A percentile compares a stretch with the other conserved stretches of the same genome.
Evolutionary conservation across 2,888 invertebrate species (phyloP).

Genomic region (Catonia carolina): DNA sequence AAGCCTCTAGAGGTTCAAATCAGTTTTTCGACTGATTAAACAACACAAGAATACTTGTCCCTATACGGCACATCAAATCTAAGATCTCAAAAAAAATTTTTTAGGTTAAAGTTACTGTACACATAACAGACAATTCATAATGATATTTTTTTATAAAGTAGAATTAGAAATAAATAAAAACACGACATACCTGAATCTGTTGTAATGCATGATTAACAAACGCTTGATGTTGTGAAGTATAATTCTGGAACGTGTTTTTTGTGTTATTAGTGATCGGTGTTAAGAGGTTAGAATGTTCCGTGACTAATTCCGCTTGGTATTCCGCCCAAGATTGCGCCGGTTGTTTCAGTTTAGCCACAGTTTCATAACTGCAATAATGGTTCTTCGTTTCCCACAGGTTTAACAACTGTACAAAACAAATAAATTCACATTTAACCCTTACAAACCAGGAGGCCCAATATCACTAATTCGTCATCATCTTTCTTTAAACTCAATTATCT

Average conservation of each 20-base stretch:
- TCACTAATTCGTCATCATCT: too few relatives aligned
- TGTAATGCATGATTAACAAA: conserved; percentile 87
- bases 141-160: too few relatives aligned
- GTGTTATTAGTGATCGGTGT: conserved; percentile 70
- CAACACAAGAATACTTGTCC: too few relatives aligned
- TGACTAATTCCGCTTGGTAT: conserved; percentile 77
- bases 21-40: too few relatives aligned
- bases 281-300: conserved; percentile 70
- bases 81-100: too few relatives aligned
- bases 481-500: too few relatives aligned
- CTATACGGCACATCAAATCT: too few relatives aligned
- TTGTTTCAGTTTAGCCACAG: conserved; percentile 79
- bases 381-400: conserved; percentile 96
- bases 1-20: too few relatives aligned
- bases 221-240: conserved; percentile 91
- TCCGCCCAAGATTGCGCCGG: conserved; percentile 83
- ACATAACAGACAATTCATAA: too few relatives aligned
- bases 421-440: not conserved
- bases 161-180: too few relatives aligned
- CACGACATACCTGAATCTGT: conserved; percentile 68
- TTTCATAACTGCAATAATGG: conserved; percentile 74
- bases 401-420: conserved; percentile 51
- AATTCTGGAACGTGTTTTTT: conserved; percentile 77
- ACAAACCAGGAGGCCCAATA: too few relatives aligned
- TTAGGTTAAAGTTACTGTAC: too few relatives aligned